phyloP scores from a whole-genome alignment of 92 coral and sea anemone genomes.

The Parazoanthus swiftii region DNA sequence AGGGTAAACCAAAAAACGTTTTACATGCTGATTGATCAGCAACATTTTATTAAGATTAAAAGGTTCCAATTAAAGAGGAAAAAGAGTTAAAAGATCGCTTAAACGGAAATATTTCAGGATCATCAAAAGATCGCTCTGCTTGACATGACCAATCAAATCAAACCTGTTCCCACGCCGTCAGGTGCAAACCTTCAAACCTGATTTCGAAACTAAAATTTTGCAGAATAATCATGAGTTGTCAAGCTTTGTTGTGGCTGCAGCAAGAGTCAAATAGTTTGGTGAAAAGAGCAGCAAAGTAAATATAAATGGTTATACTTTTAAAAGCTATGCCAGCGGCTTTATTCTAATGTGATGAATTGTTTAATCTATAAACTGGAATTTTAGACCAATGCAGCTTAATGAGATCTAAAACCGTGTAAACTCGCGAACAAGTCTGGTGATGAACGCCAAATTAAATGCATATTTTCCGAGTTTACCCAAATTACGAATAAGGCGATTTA shows the following conservation, averaged over 20 bases:
- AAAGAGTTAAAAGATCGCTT: not conserved
- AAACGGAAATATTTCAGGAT: not conserved
- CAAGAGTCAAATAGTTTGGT: not conserved
- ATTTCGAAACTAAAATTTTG: not conserved
- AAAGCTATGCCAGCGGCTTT: not conserved
- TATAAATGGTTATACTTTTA: not conserved
- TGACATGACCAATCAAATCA: not conserved
- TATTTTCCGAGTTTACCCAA: not conserved
- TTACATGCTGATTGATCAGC: not conserved
- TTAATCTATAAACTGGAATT: not conserved
- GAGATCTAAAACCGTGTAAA: not conserved
- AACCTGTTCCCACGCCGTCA: not conserved
- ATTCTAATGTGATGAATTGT: not conserved
- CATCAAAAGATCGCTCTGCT: not conserved
- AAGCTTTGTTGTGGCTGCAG: not conserved
- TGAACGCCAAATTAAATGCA: not conserved
- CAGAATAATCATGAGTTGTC: too few species aligned
- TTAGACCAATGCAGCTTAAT: not conserved
- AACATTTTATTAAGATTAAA: not conserved
- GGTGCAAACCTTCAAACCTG: not conserved
- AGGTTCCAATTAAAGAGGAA: too few species aligned
- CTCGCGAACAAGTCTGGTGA: not conserved
- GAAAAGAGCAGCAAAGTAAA: not conserved
- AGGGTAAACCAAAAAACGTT: not conserved
- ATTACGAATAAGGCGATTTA: not conserved